Evolutionary conservation across 2,113 vertebrate genomes (phyloP).

Genomic region (Pogonocichla stellata): DNA sequence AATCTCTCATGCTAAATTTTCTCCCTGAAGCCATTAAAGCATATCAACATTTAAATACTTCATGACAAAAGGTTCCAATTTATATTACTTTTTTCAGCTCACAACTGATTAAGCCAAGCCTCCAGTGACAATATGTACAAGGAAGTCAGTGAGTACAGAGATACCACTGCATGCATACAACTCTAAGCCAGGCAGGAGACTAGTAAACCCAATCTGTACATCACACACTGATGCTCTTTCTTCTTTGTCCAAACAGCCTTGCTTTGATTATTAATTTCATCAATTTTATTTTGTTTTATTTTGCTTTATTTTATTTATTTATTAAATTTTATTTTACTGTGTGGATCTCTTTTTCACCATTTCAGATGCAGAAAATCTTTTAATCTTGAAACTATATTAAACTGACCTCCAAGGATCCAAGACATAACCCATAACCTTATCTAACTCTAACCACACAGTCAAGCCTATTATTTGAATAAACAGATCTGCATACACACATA

Average conservation of each 20-base stretch:
- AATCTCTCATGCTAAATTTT: slow-evolving; percentile 45
- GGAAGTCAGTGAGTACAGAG: slow-evolving; percentile 26
- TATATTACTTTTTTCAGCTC: slow-evolving; percentile 51
- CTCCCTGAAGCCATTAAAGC: slow-evolving; percentile 62
- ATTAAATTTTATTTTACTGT: neutral
- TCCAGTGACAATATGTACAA: slow-evolving; percentile 51
- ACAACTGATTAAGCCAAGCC: slow-evolving; percentile 58
- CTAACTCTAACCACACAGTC: neutral
- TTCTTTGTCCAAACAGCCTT: neutral
- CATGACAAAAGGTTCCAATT: slow-evolving; percentile 59
- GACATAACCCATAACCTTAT: neutral
- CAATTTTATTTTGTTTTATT: neutral
- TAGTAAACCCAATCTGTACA: neutral
- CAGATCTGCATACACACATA: neutral
- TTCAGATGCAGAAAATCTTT: neutral
- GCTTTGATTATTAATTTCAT: neutral
- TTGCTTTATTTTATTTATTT: neutral
- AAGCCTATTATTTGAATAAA: neutral
- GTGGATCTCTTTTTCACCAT: neutral
- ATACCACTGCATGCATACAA: neutral
- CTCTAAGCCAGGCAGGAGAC: neutral
- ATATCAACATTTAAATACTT: slow-evolving; percentile 57
- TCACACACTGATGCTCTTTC: neutral
- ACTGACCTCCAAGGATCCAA: neutral
- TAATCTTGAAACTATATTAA: neutral